Conservation (phyloP, 64 coral and sea anemone species). For the Stichodactyla mertensii region DNA sequence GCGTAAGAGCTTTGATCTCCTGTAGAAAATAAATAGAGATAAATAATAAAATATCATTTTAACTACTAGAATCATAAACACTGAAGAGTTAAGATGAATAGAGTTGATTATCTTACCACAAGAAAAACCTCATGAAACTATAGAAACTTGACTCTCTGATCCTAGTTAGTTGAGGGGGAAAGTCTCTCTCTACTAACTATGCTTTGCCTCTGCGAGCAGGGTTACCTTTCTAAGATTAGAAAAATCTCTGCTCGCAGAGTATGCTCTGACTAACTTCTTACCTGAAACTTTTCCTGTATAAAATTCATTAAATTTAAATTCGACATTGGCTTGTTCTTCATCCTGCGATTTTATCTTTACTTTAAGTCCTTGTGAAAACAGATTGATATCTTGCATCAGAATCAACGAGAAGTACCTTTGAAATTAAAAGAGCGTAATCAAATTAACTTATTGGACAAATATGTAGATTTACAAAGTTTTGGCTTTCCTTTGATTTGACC, state of each 20-base stretch:
- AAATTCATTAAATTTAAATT: constrained; percentile 19
- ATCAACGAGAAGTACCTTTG: constrained; percentile 29
- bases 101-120: no score
- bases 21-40: neutral
- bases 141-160: neutral
- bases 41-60: neutral
- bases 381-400: constrained; percentile 13
- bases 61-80: no score
- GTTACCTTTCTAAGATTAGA: no score
- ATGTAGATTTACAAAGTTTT: neutral
- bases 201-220: neutral
- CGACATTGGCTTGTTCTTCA: neutral
- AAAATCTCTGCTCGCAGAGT: neutral
- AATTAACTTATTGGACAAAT: neutral
- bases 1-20: constrained; percentile 47
- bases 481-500: neutral
- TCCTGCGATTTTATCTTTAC: neutral
- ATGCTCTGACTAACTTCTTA: neutral
- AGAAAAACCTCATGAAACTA: no score
- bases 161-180: no score
- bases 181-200: neutral
- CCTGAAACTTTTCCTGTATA: constrained; percentile 54
- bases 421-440: neutral
- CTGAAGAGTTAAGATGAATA: no score
- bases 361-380: constrained; percentile 21